Percentiles rank a stretch among this genome's conserved stretches.
Evolutionary conservation across 2,797 vertebrate species (phyloP).

Genomic region (Aldrovandia affinis): DNA sequence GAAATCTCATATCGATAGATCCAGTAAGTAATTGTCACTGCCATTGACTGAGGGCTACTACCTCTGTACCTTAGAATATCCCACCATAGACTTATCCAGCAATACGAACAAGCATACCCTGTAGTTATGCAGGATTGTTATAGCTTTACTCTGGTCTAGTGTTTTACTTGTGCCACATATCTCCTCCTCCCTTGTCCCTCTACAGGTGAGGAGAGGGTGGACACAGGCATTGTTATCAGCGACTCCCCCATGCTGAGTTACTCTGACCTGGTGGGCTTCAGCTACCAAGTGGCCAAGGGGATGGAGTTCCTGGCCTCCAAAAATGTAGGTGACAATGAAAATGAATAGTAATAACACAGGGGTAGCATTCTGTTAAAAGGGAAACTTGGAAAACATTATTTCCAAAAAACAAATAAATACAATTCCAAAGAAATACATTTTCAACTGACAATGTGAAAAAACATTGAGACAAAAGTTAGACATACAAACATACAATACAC

Average conservation of each 20-base stretch:
- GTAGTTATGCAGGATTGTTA: background rate
- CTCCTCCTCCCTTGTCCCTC: slow-evolving; percentile 8
- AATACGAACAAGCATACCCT: background rate
- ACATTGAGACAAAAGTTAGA: too few species aligned
- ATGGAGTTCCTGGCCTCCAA: slow-evolving; percentile 98
- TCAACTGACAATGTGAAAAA: too few species aligned
- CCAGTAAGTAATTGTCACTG: background rate
- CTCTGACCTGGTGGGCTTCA: slow-evolving; percentile 91
- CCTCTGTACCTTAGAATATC: background rate
- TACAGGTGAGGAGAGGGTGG: slow-evolving; percentile 80
- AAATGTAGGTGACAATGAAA: slow-evolving; percentile 76
- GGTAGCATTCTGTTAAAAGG: background rate
- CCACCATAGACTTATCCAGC: background rate
- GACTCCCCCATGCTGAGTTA: slow-evolving; percentile 88
- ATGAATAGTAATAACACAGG: background rate
- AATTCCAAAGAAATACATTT: too few species aligned
- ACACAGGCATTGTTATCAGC: slow-evolving; percentile 77
- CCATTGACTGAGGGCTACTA: background rate
- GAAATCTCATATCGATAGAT: background rate
- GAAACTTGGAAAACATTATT: too few species aligned
- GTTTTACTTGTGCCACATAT: background rate
- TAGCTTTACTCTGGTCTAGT: background rate
- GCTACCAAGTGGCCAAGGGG: slow-evolving; percentile 96
- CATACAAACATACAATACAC: too few species aligned
- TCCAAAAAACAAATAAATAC: too few species aligned